Evolutionary conservation across 2,113 vertebrate genomes (phyloP), one percentile per base, ranked within the genome.

Genomic region (Athene cunicularia): DNA sequence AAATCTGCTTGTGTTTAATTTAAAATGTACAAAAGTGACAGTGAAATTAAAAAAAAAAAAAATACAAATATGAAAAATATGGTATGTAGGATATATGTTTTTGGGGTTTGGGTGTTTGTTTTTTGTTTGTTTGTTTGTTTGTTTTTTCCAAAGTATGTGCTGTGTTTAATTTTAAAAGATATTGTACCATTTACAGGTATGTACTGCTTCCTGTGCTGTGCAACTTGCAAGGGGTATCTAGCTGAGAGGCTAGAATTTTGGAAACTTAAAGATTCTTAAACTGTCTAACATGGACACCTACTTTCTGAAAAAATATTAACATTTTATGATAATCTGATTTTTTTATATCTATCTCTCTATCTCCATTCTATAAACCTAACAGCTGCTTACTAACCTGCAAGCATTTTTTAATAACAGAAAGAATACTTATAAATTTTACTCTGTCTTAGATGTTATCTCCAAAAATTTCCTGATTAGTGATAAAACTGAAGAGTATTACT

Each of bases 141-240:
- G 1, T 18, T 10, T 23, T 70, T 73, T 7, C 0, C 8, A 8
- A 45, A 87, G 45, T 27, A 33, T 2, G 6, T 35, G 2, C 27
- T 63, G 1, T 18, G 9, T 47, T 87, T 73, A 2, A 12, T 21
- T 1, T 23, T 63, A 67, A 56, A 76, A 55, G 28, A 6, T 6
- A 30, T n/a, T 86, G 71, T 82, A 43, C 11, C 21, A 41, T 72
- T 80, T 76, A 27, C 17, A 80, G 49, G 3, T 45, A 45, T 7
- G 9, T 52, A 62, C 11, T 33, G 2, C 43, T 82, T 52, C 20
- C 28, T 93, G 50, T 45, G 50, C 32, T 55, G 3, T 83, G 23
- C 37, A 71, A n/a, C 4, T 32, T 14, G 4, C 28, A 62, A 47
- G 26, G 14, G 12, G 5, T 50, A 64, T 45, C 15, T 41, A 56